Percentiles rank a stretch among this genome's conserved stretches.
Evolutionary conservation across 2,797 vertebrate species (phyloP).

Genomic region (Pantherophis alleghaniensis): DNA sequence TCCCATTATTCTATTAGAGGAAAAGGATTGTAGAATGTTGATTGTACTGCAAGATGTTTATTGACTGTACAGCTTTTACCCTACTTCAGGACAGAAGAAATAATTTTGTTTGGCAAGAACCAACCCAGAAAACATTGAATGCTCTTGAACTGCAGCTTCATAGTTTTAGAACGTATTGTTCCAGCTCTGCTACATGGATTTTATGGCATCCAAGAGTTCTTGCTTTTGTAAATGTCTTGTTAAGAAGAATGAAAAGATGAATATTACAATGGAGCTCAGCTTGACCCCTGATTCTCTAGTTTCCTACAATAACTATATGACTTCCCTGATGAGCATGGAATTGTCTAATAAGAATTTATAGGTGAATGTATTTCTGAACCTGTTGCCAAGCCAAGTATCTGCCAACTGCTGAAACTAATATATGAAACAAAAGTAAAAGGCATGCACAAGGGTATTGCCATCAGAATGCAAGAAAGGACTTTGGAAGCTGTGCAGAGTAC

Average conservation of each 20-base stretch:
- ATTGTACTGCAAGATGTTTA: background rate
- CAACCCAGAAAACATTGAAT: background rate
- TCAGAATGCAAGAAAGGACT: background rate
- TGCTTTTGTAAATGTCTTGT: background rate
- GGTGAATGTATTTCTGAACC: background rate
- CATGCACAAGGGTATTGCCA: background rate
- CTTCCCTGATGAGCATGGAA: rapidly evolving
- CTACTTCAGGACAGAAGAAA: background rate
- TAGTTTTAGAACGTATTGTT: background rate
- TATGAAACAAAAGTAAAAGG: rapidly evolving
- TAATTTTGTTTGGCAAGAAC: background rate
- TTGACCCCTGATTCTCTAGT: rapidly evolving
- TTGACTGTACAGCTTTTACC: background rate
- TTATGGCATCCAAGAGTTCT: background rate
- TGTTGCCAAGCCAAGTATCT: background rate
- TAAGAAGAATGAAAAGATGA: background rate
- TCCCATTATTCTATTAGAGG: background rate
- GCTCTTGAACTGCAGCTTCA: background rate
- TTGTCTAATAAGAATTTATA: background rate
- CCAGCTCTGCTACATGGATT: background rate
- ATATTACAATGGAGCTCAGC: background rate
- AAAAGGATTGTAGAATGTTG: background rate
- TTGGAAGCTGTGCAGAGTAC: background rate
- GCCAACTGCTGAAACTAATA: background rate
- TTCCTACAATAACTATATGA: background rate